Evolutionary conservation across 2,113 vertebrate species (phyloP), one percentile per base, ranked within the genome.

Genomic region (Nerophis lumbriciformis): DNA sequence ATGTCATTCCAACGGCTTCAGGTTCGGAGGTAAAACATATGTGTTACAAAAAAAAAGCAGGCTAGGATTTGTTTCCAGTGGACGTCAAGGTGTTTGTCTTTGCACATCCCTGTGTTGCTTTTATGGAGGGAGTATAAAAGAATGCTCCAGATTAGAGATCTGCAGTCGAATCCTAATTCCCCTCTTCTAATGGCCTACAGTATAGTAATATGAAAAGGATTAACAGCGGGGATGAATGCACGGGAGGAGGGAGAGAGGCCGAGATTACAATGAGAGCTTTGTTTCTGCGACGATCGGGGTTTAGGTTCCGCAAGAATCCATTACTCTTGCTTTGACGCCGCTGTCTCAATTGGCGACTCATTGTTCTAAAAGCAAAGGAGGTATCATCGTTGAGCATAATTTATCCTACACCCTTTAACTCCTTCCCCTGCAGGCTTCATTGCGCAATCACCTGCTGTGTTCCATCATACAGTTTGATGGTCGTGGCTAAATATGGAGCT

Each of bases 271-370:
- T 84, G 71, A 77, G 66, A 71, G 79, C 84, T 86, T 88, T 86
- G 86, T 88, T 85, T 85, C 71, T 71, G 61, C 78, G 42, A 53
- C 81, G 69, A 80, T 84, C 64, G 73, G 81, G 81, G 81, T 16
- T 73, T 77, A 78, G 74, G 79, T 78, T 80, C 75, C 77, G 83
- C 76, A 63, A 82, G 71, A 73, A 82, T 80, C 83, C 83, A 88
- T 86, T 88, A 83, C 86, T 88, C 81, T 86, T 81, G 84, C 81
- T 82, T 83, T 88, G 84, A 86, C 76, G 77, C 77, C 21, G 82
- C 76, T 76, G 82, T 85, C 82, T 82, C 64, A 70, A 56, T 82
- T 58, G 48, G 71, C 70, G 53, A 75, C 69, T 72, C 82, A 85
- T 86, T 88, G 86, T 88, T 82, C 77, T 75, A 75, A 53, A 74